Evolutionary conservation across 1,140 invertebrate genomes (phyloP).

Genomic region (Drosophila pseudoobscura): DNA sequence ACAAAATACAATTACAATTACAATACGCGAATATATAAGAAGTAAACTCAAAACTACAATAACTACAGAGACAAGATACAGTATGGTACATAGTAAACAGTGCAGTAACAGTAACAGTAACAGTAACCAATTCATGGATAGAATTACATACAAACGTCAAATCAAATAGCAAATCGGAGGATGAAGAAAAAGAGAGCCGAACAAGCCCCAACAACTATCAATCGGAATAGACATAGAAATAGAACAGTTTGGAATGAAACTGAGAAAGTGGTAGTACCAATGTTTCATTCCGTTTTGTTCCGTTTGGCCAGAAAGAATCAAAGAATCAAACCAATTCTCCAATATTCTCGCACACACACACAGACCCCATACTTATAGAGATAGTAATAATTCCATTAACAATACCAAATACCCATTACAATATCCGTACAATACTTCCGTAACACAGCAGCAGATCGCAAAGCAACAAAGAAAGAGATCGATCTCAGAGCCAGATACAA

Average conservation of each 20-base stretch:
- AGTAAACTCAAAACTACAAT: constrained; percentile 43
- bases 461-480: too few relatives aligned
- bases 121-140: constrained; percentile 36
- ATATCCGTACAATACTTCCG: constrained; percentile 9
- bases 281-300: neutral
- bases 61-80: constrained; percentile 16
- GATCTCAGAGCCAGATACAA: constrained; percentile 2
- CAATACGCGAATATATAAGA: constrained; percentile 50
- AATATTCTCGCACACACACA: neutral
- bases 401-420: constrained; percentile 15
- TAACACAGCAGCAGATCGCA: constrained; percentile 10
- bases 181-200: neutral
- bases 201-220: constrained; percentile 5
- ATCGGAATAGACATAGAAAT: constrained; percentile 39
- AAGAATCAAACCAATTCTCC: constrained; percentile 3
- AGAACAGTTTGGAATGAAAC: constrained; percentile 3
- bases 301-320: constrained; percentile 28
- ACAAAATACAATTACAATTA: constrained; percentile 49
- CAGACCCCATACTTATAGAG: constrained; percentile 43
- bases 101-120: constrained; percentile 23
- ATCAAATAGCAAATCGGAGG: constrained; percentile 42
- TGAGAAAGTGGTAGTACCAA: neutral
- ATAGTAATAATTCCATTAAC: constrained; percentile 41
- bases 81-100: constrained; percentile 17
- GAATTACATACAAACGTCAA: constrained; percentile 33